Conservation (phyloP, 1,140 invertebrate species). For the Bombyx mori region DNA sequence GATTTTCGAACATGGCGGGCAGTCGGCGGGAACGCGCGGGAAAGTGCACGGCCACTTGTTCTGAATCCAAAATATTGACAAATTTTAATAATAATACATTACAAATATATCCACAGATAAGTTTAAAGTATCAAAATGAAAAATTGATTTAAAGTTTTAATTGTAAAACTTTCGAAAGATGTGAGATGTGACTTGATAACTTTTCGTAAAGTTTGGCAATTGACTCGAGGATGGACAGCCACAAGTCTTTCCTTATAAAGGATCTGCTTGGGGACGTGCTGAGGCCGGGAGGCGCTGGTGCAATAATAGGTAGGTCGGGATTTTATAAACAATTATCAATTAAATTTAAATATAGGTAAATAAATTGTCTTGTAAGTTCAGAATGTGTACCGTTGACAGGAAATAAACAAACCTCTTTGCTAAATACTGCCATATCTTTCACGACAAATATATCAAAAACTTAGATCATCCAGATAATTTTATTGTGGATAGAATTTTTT, state of each 20-base stretch:
- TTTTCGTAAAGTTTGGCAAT: slow-evolving; percentile 5
- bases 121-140: neutral
- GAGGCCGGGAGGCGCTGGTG: slow-evolving; percentile 68
- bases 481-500: too few species aligned
- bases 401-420: too few species aligned
- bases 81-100: neutral
- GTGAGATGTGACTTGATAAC: neutral
- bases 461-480: too few species aligned
- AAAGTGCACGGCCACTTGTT: slow-evolving; percentile 34
- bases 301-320: slow-evolving; percentile 20
- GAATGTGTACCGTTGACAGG: too few species aligned
- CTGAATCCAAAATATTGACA: neutral
- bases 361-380: too few species aligned
- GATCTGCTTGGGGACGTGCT: slow-evolving; percentile 83
- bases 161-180: neutral
- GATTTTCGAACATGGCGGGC: slow-evolving; percentile 59
- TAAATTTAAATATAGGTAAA: neutral
- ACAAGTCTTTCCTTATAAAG: slow-evolving; percentile 84
- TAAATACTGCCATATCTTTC: too few species aligned
- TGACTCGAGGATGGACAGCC: slow-evolving; percentile 71
- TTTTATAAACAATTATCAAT: neutral
- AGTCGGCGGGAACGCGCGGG: slow-evolving; percentile 52
- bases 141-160: neutral
- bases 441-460: too few species aligned
- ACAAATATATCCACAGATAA: too few species aligned